phyloP scores from a whole-genome alignment of 2,888 invertebrate species.

The Yponomeuta cagnagella region DNA sequence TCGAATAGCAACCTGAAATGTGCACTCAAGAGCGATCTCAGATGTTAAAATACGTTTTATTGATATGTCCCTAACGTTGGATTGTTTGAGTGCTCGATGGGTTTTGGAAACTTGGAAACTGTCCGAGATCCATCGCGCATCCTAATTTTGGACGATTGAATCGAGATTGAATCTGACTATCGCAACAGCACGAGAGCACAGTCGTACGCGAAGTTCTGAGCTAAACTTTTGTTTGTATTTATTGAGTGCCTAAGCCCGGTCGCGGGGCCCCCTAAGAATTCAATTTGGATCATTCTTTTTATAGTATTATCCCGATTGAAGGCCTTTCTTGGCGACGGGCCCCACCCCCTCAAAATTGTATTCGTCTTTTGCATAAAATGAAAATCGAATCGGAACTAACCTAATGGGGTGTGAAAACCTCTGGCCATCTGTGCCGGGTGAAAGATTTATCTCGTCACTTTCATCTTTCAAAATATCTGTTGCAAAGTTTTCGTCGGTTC shows the following conservation, averaged over 20 bases:
- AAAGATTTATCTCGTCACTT: too few species aligned
- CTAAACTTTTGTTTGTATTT: neutral
- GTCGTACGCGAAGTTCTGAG: neutral
- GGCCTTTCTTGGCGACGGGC: slow-evolving; percentile 33
- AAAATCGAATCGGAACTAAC: slow-evolving; percentile 37
- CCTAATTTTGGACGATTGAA: too few species aligned
- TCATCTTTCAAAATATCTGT: neutral
- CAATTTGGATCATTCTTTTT: slow-evolving; percentile 72
- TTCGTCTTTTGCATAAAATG: slow-evolving; percentile 71
- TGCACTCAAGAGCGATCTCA: too few species aligned
- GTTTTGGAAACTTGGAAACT: too few species aligned
- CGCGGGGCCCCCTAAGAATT: slow-evolving; percentile 42
- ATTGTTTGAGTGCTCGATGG: too few species aligned
- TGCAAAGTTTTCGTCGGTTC: too few species aligned
- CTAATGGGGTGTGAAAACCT: slow-evolving; percentile 8
- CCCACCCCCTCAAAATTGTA: slow-evolving; percentile 55
- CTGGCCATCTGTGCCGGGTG: neutral
- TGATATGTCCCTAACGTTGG: too few species aligned
- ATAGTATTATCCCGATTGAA: slow-evolving; percentile 65
- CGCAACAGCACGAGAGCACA: too few species aligned
- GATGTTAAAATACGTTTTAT: too few species aligned
- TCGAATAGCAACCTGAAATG: too few species aligned
- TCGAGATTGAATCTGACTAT: too few species aligned
- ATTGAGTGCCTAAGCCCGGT: slow-evolving; percentile 15
- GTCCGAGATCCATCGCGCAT: too few species aligned